Evolutionary conservation across 2,888 invertebrate genomes (phyloP), one percentile per base, ranked within the genome.

Genomic region (Euspilapteryx auroguttella): DNA sequence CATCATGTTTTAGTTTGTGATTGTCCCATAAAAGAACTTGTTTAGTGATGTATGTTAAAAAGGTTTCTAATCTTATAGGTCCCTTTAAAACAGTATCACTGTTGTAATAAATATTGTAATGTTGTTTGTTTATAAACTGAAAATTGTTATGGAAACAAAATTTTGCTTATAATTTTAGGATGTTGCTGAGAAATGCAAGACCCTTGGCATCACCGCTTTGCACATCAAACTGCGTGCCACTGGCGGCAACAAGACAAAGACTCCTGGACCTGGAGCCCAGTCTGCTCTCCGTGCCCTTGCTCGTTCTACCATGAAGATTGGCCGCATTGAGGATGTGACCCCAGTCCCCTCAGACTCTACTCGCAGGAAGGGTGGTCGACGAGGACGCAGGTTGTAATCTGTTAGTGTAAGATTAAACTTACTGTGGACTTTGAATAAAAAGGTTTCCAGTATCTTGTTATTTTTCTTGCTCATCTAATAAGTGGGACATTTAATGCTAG

Each of bases 271-370:
- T 12, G 99, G 99, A 39, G 99, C 98, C 22, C 94, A 93, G 75
- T 97, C 98, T 32, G 99, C 99, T 25, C 85, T 99, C 29, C 84
- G 99, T 47, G 99, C 99, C 46, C 81, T 99, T 44, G 99, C 99
- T 44, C 93, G 99, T 69, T 94, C 97, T 34, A 94, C 92, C 49
- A 98, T 99, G 95, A 98, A 98, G 76, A 99, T 99, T 66, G 99
- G 99, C 28, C 89, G 99, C 51, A 99, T 99, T 62, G 97, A 94
- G 78, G 99, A 99, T 81, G 99, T 99, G 7, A 99, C 99, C 7
- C 99, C 99, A 12, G 98, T 99, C 69, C 99, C 99, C 51, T 96
- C 97, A 31, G 99, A 99, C 78, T 91, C 94, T 37, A 99, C 98
- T 30, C 89, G 99, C 62, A 94, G 98, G 85, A 99, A 99, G 92